Evolutionary conservation across 2,888 invertebrate genomes (phyloP).

Genomic region (Gasteruption jaculator): DNA sequence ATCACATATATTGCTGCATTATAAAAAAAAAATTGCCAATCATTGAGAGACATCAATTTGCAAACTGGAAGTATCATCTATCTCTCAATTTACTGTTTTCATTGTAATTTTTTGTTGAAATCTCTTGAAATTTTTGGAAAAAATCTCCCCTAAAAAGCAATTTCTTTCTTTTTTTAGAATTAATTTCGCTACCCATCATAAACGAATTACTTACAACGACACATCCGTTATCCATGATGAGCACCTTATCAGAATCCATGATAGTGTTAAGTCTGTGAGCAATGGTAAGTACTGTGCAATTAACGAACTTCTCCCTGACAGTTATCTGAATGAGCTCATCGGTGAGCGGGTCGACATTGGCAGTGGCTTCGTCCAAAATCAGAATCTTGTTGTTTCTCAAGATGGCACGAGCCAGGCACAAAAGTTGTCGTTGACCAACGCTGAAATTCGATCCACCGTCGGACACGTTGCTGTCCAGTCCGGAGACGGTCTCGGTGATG

Average conservation of each 20-base stretch:
- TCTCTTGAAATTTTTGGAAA: no score
- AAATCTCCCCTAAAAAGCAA: no score
- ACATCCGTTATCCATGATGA: conserved; percentile 56
- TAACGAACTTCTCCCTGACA: conserved; percentile 54
- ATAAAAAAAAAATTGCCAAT: not conserved
- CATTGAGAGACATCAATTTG: no score
- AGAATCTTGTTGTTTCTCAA: conserved; percentile 80
- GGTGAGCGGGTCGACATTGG: conserved; percentile 85
- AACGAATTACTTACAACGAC: conserved; percentile 39
- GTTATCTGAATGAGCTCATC: conserved; percentile 57
- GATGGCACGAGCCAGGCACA: conserved; percentile 85
- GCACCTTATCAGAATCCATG: conserved; percentile 59
- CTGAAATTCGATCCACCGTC: conserved; percentile 81
- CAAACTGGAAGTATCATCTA: no score
- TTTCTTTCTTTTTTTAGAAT: conserved; percentile 19
- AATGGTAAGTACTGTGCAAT: conserved; percentile 59
- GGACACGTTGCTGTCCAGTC: conserved; percentile 67
- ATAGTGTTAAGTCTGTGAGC: conserved; percentile 62
- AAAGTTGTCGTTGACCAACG: conserved; percentile 86
- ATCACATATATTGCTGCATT: no score
- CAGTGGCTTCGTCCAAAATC: conserved; percentile 88
- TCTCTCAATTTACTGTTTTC: no score
- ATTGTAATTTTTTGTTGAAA: not conserved
- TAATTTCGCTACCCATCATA: conserved; percentile 22
- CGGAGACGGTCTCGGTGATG: conserved; percentile 56